Percentiles rank a stretch among this genome's conserved stretches.
Conservation (phyloP, 2,888 invertebrate genomes). For the Caenorhabditis parvicauda region DNA sequence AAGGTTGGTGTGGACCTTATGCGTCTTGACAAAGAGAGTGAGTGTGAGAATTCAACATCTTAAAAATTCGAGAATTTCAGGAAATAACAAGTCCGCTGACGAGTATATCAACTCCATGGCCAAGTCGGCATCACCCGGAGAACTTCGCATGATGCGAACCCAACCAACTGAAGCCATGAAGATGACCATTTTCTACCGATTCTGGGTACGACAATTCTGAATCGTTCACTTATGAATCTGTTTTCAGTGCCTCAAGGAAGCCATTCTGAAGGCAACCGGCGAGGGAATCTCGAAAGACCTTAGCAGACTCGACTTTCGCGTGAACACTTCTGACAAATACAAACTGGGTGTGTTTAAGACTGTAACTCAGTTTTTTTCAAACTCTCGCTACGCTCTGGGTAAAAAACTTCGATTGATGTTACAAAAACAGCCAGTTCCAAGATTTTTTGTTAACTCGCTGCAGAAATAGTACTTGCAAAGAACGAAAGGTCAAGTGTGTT, state of each 20-base stretch:
- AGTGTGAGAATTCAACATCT: slow-evolving; percentile 15
- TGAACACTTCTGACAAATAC: slow-evolving; percentile 52
- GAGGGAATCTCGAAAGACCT: slow-evolving; percentile 60
- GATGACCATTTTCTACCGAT: slow-evolving; percentile 61
- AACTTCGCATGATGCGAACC: slow-evolving; percentile 54
- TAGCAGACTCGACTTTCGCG: slow-evolving; percentile 56
- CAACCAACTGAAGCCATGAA: slow-evolving; percentile 61
- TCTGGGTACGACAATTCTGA: slow-evolving; percentile 40
- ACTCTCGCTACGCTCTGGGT: too few species aligned
- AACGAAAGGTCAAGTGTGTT: too few species aligned
- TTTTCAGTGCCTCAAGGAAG: slow-evolving; percentile 61
- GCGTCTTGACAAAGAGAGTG: slow-evolving; percentile 56
- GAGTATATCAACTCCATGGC: slow-evolving; percentile 62
- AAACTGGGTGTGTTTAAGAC: too few species aligned
- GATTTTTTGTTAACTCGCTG: too few species aligned
- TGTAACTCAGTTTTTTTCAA: too few species aligned
- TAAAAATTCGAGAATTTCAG: slow-evolving; percentile 17
- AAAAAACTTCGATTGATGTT: too few species aligned
- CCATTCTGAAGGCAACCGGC: slow-evolving; percentile 61
- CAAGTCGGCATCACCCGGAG: slow-evolving; percentile 53
- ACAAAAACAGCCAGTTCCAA: too few species aligned
- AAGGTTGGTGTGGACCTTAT: slow-evolving; percentile 61
- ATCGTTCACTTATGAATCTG: neutral
- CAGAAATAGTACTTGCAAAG: too few species aligned
- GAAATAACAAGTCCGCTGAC: slow-evolving; percentile 59